Conservation (phyloP, 2,797 vertebrate genomes). For the Octomys mimax region DNA sequence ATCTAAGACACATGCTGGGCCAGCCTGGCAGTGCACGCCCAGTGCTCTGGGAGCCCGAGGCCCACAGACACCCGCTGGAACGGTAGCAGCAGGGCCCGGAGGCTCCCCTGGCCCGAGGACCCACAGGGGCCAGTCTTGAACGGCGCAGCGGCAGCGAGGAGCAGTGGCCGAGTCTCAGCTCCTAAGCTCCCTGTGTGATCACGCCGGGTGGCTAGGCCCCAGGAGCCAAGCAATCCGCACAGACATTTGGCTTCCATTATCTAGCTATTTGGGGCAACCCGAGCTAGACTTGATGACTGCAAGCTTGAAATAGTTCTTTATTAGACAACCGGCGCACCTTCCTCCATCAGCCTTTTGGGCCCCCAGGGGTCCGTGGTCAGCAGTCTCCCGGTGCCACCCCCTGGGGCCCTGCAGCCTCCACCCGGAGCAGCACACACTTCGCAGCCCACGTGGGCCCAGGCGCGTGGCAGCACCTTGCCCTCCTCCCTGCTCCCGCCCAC, state of each 20-base stretch:
- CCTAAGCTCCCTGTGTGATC: background rate
- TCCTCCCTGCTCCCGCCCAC: background rate
- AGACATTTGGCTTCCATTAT: conserved; percentile 73
- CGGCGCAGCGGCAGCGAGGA: too few relatives aligned
- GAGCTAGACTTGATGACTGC: conserved; percentile 83
- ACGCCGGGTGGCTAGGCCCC: background rate
- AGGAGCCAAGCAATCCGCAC: conserved; percentile 13
- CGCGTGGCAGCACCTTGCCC: background rate
- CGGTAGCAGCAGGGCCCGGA: background rate
- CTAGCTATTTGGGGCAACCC: conserved; percentile 81
- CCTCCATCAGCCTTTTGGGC: conserved; percentile 64
- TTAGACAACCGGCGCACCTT: conserved; percentile 65
- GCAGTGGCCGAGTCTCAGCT: background rate
- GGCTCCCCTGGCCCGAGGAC: background rate
- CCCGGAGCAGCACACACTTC: background rate
- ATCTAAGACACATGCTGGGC: background rate
- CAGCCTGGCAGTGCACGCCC: background rate
- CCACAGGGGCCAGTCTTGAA: background rate
- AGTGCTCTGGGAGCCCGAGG: background rate
- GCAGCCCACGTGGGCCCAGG: background rate
- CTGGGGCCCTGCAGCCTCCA: background rate
- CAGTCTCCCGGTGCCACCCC: background rate
- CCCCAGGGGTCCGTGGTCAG: conserved; percentile 60
- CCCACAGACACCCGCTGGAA: background rate
- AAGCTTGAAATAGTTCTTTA: conserved; percentile 84